Percentiles rank a stretch among this genome's conserved stretches.
Evolutionary conservation across 2,113 vertebrate species (phyloP).

Genomic region (Pao palembangensis): DNA sequence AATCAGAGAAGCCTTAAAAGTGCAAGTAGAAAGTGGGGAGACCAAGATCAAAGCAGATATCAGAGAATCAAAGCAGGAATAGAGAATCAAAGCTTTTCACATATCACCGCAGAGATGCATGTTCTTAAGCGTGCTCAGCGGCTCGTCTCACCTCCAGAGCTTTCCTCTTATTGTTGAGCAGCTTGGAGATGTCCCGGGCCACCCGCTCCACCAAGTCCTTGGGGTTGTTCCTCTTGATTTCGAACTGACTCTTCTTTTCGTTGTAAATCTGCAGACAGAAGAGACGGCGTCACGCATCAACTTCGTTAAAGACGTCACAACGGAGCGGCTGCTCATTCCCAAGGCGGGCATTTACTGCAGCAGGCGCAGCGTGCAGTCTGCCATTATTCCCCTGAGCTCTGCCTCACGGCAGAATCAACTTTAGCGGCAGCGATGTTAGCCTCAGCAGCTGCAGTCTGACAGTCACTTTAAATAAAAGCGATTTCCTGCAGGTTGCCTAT

Average conservation of each 20-base stretch:
- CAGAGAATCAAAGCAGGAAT: not conserved
- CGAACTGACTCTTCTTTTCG: slow-evolving; percentile 93
- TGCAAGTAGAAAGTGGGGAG: not conserved
- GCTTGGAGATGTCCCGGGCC: slow-evolving; percentile 89
- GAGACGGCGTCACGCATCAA: slow-evolving; percentile 31
- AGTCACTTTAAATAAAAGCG: slow-evolving; percentile 57
- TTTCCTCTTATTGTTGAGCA: slow-evolving; percentile 93
- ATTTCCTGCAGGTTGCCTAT: slow-evolving; percentile 43
- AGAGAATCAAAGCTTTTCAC: no score
- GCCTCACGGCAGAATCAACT: slow-evolving; percentile 41
- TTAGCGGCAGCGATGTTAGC: slow-evolving; percentile 58
- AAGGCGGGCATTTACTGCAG: slow-evolving; percentile 46
- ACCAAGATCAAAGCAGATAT: not conserved
- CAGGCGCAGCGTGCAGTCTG: slow-evolving; percentile 30
- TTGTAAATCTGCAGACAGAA: slow-evolving; percentile 86
- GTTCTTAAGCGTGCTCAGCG: not conserved
- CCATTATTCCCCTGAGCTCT: slow-evolving; percentile 29
- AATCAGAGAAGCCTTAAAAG: not conserved
- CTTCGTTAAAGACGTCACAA: slow-evolving; percentile 17
- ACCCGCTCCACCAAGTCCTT: slow-evolving; percentile 94
- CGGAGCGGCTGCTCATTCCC: slow-evolving; percentile 19
- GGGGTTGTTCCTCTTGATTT: slow-evolving; percentile 91
- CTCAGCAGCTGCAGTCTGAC: slow-evolving; percentile 46
- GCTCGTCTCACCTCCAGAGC: slow-evolving; percentile 88
- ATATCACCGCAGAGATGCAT: not conserved